Evolutionary conservation across 2,797 vertebrate species (phyloP), one percentile per base, ranked within the genome.

Genomic region (Sebastes baramenuke): DNA sequence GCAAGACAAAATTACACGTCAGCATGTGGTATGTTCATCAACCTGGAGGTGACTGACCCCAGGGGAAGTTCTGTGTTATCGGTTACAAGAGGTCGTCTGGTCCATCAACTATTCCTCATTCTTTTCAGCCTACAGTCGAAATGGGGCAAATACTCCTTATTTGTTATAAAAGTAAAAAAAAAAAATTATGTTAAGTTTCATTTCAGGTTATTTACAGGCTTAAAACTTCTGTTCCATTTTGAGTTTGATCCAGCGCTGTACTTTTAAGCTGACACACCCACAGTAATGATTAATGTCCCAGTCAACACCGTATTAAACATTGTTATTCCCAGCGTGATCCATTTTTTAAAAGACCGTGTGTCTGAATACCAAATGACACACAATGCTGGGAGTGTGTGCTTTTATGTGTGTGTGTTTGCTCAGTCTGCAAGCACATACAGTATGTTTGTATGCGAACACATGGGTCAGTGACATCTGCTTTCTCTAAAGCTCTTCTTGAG

Each of bases 1-100:
- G 49, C 8, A 55, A 30, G 74, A 18, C 8, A 9, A 61, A 82
- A 60, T 83, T 61, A 8, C 74, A 75, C 5, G 6, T 70, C 76
- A 76, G 75, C 75, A 67, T 72, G 67, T 67, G 82, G 74, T 68
- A 22, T 49, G 67, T 61, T 76, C 75, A 54, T 84, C 67, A 87
- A 22, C 87, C 88, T 77, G 80, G 64, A 85, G 90, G 89, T 81
- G 82, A 82, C 14, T 80, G 81, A 91, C 83, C 88, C 61, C 58
- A 12, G 73, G 42, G 55, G 77, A 30, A 66, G 73, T 64, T 54
- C 9, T 55, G 20, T 42, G 32, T 65, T 71, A 36, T 22, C 7
- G 10, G 62, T 67, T 70, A 68, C 76, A 60, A 36, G 56, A 67
- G 77, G 73, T 68, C 72, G 71, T 70, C 71, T 69, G 62, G 38